Evolutionary conservation across 2,888 invertebrate species (phyloP).

Genomic region (Lithophane socia): DNA sequence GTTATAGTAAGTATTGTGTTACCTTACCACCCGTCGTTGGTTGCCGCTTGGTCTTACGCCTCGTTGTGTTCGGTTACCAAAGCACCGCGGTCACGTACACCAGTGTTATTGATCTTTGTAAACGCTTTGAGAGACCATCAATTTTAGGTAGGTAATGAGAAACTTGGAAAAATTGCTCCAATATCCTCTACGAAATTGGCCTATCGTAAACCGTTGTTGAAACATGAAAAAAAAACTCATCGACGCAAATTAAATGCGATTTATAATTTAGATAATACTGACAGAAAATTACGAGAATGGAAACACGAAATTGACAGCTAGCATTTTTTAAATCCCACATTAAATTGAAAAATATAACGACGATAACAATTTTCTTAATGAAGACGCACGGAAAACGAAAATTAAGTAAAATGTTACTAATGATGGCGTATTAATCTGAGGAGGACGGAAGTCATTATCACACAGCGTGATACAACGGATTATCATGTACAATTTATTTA

Average conservation of each 20-base stretch:
- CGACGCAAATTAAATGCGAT: conserved; percentile 12
- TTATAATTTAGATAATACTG: conserved; percentile 1
- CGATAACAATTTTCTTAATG: conserved; percentile 33
- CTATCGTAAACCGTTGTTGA: not conserved
- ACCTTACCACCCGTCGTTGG: conserved; percentile 45
- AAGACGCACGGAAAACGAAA: conserved; percentile 41
- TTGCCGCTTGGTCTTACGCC: conserved; percentile 63
- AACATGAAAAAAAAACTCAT: not conserved
- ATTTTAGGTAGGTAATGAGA: conserved; percentile 44
- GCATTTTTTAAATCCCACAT: conserved; percentile 14
- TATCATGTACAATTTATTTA: conserved; percentile 53
- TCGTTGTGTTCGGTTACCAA: conserved; percentile 64
- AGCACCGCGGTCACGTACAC: conserved; percentile 61
- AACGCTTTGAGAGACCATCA: conserved; percentile 42
- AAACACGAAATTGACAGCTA: conserved; percentile 25
- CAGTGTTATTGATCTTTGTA: conserved; percentile 65
- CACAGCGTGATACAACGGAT: conserved; percentile 58
- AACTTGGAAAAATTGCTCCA: conserved; percentile 43
- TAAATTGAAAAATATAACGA: conserved; percentile 11
- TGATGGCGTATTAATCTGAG: conserved; percentile 49
- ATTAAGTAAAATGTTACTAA: conserved; percentile 39
- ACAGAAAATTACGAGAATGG: conserved; percentile 17
- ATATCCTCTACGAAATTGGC: conserved; percentile 22
- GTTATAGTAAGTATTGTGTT: conserved; percentile 58
- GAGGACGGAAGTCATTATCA: conserved; percentile 57